Base-by-base conservation (phyloP, 2,797 vertebrate genomes). In the Streptopelia turtur region DNA sequence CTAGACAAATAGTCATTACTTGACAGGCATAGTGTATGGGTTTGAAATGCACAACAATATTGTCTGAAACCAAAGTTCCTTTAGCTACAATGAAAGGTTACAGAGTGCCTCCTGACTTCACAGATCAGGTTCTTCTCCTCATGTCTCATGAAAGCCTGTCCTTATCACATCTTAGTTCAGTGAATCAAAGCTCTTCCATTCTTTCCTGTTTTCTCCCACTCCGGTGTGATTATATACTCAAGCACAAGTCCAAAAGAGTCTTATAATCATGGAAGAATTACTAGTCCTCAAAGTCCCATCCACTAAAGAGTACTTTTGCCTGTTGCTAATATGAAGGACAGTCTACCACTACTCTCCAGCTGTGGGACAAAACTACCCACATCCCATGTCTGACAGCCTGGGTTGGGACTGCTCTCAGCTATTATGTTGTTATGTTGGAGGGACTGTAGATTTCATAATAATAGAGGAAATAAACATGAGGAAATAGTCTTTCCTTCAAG, bases 331-430 rank as follows among this genome's bases (percentile, higher is more conserved):
- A 17, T 17, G 11, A 33, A 21, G 20, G 5, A 43, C 39, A 23
- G 16, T 35, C 39, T 79, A 33, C 39, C 45, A 69, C 50, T 43
- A 49, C 39, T 5, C 27, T 64, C 11, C 63, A 24, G 24, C 28
- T 25, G 39, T 20, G 27, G 31, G 50, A 31, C 66, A 69, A 49
- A 77, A 10, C 24, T 33, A 37, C 9, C 8, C 6, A 8, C 0
- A 1, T 23, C 14, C 77, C 8, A 0, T 53, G 9, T 6, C 33
- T 50, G 47, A 23, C 37, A 70, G 37, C 22, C 45, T 66, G 64
- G 25, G 11, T n/a, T 6, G 0, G 49, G 15, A 9, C 39, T 59
- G 35, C 3, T 0, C 64, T 45, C 8, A 0, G 37, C 9, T 64
- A 39, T 65, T 31, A 33, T 43, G 53, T 61, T 3, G 16, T 47